phyloP scores from a whole-genome alignment of 2,797 vertebrate genomes.

The Sebastes nivosus region DNA sequence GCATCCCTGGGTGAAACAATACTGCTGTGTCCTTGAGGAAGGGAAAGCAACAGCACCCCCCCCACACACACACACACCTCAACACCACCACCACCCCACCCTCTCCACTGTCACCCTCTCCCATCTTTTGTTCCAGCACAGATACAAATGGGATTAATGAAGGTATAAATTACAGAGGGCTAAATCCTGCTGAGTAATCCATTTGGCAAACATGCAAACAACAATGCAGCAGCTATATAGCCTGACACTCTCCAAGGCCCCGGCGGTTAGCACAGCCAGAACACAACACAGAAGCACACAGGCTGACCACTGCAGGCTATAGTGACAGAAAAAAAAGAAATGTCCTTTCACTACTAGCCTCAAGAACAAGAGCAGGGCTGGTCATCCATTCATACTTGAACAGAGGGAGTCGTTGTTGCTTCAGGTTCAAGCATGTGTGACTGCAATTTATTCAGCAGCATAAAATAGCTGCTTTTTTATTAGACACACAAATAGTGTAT shows the following conservation, averaged over 20 bases:
- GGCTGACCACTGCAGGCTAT: conserved; percentile 33
- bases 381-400: conserved; percentile 18
- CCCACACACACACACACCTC: too few relatives aligned
- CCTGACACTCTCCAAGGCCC: conserved; percentile 46
- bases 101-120: conserved; percentile 53
- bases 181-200: conserved; percentile 82
- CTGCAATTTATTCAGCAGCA: conserved; percentile 9
- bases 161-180: conserved; percentile 80
- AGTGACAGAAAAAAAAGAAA: neutral
- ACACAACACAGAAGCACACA: conserved; percentile 5
- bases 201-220: conserved; percentile 79
- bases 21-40: conserved; percentile 74
- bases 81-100: neutral
- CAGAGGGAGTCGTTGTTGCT: conserved; percentile 38
- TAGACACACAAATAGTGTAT: neutral
- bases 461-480: conserved; percentile 7
- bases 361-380: conserved; percentile 23
- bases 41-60: conserved; percentile 21
- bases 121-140: conserved; percentile 76
- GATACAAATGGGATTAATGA: conserved; percentile 82
- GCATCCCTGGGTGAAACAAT: conserved; percentile 69
- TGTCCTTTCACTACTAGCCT: conserved; percentile 22
- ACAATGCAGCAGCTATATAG: conserved; percentile 56
- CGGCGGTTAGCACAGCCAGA: conserved; percentile 23
- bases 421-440: conserved; percentile 17